phyloP scores from a whole-genome alignment of 2,888 invertebrate genomes.

The Rugalucina vietnamica region DNA sequence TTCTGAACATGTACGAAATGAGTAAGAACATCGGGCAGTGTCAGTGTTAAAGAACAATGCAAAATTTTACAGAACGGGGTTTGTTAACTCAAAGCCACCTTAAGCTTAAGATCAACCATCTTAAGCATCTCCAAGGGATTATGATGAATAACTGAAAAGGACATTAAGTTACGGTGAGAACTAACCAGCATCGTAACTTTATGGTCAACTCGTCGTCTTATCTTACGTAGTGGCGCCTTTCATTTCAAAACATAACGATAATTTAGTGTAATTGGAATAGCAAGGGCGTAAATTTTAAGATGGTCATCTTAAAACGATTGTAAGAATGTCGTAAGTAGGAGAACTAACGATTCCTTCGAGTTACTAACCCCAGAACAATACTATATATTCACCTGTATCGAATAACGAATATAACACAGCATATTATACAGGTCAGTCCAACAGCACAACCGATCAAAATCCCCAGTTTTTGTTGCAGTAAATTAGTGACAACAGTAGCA shows the following conservation, averaged over 20 bases:
- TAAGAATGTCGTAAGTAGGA: neutral
- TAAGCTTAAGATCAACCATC: too few relatives aligned
- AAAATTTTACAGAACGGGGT: too few relatives aligned
- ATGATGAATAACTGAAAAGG: too few relatives aligned
- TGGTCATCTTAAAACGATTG: neutral
- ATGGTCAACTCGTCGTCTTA: too few relatives aligned
- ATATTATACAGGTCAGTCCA: conserved; percentile 59
- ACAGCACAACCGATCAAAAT: conserved; percentile 68
- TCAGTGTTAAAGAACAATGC: too few relatives aligned
- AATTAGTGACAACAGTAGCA: neutral
- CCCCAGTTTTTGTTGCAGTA: conserved; percentile 60
- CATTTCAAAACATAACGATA: neutral
- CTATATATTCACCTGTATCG: conserved; percentile 59
- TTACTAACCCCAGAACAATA: neutral
- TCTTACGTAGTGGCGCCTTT: neutral
- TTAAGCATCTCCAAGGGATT: too few relatives aligned
- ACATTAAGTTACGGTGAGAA: too few relatives aligned
- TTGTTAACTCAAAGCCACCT: too few relatives aligned
- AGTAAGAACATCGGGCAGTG: too few relatives aligned
- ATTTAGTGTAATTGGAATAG: neutral
- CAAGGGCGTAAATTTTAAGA: neutral
- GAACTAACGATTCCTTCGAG: too few relatives aligned
- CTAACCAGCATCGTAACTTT: too few relatives aligned
- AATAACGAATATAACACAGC: conserved; percentile 60
- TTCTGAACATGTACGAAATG: too few relatives aligned